Evolutionary conservation across 2,113 vertebrate species (phyloP).

Genomic region (Salminus brasiliensis): DNA sequence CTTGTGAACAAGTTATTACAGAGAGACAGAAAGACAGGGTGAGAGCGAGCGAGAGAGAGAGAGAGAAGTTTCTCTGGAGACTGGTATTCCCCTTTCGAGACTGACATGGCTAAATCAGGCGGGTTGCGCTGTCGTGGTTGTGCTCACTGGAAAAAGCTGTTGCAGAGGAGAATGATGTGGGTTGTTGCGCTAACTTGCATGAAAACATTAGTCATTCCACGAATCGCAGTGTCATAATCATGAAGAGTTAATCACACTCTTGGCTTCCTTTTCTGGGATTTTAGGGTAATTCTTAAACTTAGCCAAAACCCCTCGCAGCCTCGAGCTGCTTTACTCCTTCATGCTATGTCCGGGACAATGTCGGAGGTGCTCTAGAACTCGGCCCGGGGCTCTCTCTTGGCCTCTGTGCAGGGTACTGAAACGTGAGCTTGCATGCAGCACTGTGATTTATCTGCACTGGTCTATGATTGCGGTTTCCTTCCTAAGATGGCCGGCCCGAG

Average conservation of each 20-base stretch:
- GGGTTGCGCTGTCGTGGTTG: constrained; percentile 24
- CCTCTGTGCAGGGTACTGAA: neutral
- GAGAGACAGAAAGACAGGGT: constrained; percentile 12
- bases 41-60: neutral
- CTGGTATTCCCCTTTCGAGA: constrained; percentile 54
- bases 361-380: neutral
- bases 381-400: neutral
- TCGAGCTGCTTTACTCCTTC: constrained; percentile 8
- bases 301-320: neutral
- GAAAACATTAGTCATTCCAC: constrained; percentile 51
- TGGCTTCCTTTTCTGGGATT: constrained; percentile 10
- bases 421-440: neutral
- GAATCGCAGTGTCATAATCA: constrained; percentile 49
- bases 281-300: neutral
- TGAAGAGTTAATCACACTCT: constrained; percentile 36
- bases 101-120: constrained; percentile 46
- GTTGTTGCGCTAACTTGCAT: constrained; percentile 19
- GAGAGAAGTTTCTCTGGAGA: constrained; percentile 25
- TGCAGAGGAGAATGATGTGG: constrained; percentile 35
- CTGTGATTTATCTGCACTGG: constrained; percentile 20
- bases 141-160: constrained; percentile 48
- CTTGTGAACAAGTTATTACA: constrained; percentile 30
- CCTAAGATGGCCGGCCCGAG: constrained; percentile 37
- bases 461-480: constrained; percentile 35
- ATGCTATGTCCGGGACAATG: constrained; percentile 8